Conservation (phyloP, 35 echinoderm and acorn worm genomes). For the Ptychodera flava region DNA sequence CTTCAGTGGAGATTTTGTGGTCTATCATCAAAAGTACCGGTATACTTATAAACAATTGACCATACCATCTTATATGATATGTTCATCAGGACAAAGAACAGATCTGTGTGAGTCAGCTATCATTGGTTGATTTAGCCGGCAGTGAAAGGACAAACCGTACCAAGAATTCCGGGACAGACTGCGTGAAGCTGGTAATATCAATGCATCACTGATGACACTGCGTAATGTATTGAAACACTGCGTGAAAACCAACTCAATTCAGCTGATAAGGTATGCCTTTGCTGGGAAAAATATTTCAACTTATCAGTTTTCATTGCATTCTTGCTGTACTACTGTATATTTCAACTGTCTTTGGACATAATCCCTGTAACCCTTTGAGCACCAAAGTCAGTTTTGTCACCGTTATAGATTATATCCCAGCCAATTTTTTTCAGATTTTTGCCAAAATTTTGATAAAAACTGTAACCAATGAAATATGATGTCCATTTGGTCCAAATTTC, state of each 20-base stretch:
- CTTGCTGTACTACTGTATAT: background rate
- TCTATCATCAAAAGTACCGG: conserved; percentile 79
- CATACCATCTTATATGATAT: too few relatives aligned
- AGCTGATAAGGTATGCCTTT: conserved; percentile 54
- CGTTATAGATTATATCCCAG: too few relatives aligned
- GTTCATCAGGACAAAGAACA: conserved; percentile 72
- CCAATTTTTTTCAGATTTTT: too few relatives aligned
- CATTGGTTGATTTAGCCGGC: conserved; percentile 87
- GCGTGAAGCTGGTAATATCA: conserved; percentile 86
- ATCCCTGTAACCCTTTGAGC: too few relatives aligned
- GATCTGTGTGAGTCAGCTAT: conserved; percentile 62
- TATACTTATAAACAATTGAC: conserved; percentile 54
- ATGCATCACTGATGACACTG: conserved; percentile 91
- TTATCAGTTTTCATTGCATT: background rate
- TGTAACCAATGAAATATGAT: too few relatives aligned
- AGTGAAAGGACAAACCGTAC: conserved; percentile 83
- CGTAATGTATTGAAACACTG: conserved; percentile 83
- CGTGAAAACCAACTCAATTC: conserved; percentile 78
- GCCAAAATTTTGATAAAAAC: too few relatives aligned
- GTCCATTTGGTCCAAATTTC: too few relatives aligned
- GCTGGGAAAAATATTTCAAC: too few relatives aligned
- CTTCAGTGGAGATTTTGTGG: conserved; percentile 77
- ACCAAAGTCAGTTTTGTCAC: too few relatives aligned
- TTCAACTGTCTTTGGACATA: too few relatives aligned
- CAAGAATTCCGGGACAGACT: conserved; percentile 87